Evolutionary conservation across 2,888 invertebrate species (phyloP).

Genomic region (Pyrrhia umbra): DNA sequence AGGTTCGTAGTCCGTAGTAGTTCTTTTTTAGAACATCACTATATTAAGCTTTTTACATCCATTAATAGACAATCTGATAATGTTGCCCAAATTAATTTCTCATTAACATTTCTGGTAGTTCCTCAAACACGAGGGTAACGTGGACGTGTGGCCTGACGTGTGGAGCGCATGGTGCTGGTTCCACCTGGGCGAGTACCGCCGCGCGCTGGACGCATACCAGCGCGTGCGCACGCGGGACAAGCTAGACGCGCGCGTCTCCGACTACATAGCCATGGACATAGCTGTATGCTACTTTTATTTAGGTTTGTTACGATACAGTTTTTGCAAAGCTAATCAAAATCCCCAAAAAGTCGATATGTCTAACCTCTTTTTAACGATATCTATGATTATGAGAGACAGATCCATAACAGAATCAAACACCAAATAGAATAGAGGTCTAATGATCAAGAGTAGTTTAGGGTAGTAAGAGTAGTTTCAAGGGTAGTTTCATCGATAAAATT

Average conservation of each 20-base stretch:
- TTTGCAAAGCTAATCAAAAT: no score
- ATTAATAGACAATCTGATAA: neutral
- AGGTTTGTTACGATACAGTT: slow-evolving; percentile 82
- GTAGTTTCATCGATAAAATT: no score
- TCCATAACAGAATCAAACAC: no score
- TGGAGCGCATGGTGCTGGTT: slow-evolving; percentile 99
- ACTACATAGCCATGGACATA: slow-evolving; percentile 94
- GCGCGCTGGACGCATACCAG: slow-evolving; percentile 93
- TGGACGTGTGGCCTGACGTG: slow-evolving; percentile 89
- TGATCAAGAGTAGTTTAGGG: no score
- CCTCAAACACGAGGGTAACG: slow-evolving; percentile 81
- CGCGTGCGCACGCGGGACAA: slow-evolving; percentile 74
- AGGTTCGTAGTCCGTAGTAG: slow-evolving; percentile 92
- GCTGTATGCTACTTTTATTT: slow-evolving; percentile 99
- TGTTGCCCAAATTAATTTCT: neutral
- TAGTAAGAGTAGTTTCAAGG: no score
- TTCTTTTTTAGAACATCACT: no score
- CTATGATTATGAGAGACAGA: no score
- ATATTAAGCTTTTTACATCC: no score
- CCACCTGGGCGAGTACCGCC: slow-evolving; percentile 98
- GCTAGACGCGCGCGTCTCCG: slow-evolving; percentile 87
- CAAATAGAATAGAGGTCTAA: no score
- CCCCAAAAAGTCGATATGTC: no score
- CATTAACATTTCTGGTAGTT: slow-evolving; percentile 69
- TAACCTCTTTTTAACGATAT: no score